Evolutionary conservation across 2,797 vertebrate genomes (phyloP), one percentile per base, ranked within the genome.

Genomic region (Distichodus sexfasciatus): DNA sequence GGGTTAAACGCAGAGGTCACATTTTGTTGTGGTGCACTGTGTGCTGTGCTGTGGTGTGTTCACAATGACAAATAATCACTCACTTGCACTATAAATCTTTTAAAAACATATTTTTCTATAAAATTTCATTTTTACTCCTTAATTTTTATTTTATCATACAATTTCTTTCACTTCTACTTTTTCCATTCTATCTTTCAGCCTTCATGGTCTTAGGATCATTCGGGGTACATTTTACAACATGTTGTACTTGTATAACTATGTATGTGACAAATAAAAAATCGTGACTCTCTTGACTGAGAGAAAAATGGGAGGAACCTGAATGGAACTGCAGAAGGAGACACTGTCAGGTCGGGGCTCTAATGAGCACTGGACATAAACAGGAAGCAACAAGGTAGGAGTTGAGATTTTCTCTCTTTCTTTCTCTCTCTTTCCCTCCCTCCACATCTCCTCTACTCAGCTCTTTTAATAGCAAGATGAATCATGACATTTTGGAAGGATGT

Each of bases 401-500:
- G 38, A 69, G 61, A 75, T 48, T 6, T 47, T 54, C 14, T 66
- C 61, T 57, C 50, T 64, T 48, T n/a, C 50, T 38, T 40, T 38
- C 15, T 36, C 17, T 51, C 55, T 54, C 60, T 40, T 58, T 6
- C 43, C 26, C 64, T 68, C 61, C 46, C 61, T 75, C 54, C 40
- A 58, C 61, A 53, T 44, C 38, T 41, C 41, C 44, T 66, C 59
- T 51, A 55, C 54, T 65, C 60, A 50, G 61, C 60, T 75, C 57
- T 71, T 73, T 76, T 71, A 74, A 76, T 76, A 65, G 55, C 24
- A 23, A 55, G 57, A 60, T 77, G 65, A 79, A 69, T 72, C 72
- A 72, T 69, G 69, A 75, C 41, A 41, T 69, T 75, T 75, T 55
- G 51, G 38, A 55, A 38, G 54, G 71, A 59, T n/a, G 35, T 47